Base-by-base conservation (phyloP, 2,797 vertebrate genomes). In the Eleutherodactylus coqui region DNA sequence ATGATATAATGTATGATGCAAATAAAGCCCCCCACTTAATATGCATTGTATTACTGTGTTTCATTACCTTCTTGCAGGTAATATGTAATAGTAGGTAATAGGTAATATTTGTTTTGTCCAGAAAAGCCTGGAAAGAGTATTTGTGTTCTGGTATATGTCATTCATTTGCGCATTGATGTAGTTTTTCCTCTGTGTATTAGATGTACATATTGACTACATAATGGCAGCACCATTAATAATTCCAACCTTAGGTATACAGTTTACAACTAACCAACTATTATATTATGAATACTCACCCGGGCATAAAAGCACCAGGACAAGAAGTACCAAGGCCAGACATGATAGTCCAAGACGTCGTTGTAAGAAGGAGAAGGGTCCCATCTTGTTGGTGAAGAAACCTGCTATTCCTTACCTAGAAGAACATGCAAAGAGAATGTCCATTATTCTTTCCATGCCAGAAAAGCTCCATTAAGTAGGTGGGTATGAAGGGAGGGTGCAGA, bases 211-310 rank as follows among this genome's bases (percentile, higher is more conserved):
- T 73, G 2, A 45, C n/a, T 45, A n/a, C 14, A 27, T 69, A 72
- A 43, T n/a, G 2, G 36, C 36, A 70, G 41, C 36, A 27, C 45
- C 5, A 27, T n/a, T 19, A 5, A 1, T 2, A 32, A 13, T 34
- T 17, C 36, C 5, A 34, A 67, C 32, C 17, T 34, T 34, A 55
- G 24, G 53, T 36, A 34, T 27, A 58, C 24, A 58, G 55, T 8
- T 6, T 4, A 8, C 19, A 5, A 60, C 55, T 9, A 27, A 27
- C 10, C n/a, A 27, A 21, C 21, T 53, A 27, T 27, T 47, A 69
- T 11, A 70, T 77, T 27, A 43, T 21, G 72, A n/a, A 29, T 67
- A 87, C 86, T 87, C 76, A 87, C 86, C 86, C 2, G 86, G 86
- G 38, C 75, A 84, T 27, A 80, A 10, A 60, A 87, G 85, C 64